Base-by-base conservation (phyloP, 2,797 vertebrate species). In the Triplophysa yarkandensis region DNA sequence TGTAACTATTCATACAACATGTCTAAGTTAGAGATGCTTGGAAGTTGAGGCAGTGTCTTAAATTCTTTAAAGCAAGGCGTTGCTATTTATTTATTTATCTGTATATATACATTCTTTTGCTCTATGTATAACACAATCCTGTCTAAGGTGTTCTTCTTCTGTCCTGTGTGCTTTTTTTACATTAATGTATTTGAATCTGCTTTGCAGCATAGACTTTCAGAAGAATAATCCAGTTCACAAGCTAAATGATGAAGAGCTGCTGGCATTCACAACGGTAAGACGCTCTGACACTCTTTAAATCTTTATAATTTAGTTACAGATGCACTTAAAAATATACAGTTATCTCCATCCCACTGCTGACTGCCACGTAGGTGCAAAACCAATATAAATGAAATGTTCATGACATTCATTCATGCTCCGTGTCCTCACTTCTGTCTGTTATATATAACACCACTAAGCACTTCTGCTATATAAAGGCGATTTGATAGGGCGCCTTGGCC, bases 151-250 rank as follows among this genome's bases (percentile, higher is more conserved):
- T n/a, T n/a, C 9, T 2, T 17, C 3, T 14, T 41, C 34, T 36
- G 30, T 30, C 3, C 30, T 36, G 34, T 36, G 34, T 10, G n/a
- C n/a, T n/a, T 44, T 23, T 52, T 11, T 27, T 25, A 27, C 23
- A 16, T 54, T 25, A 27, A 54, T 13, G n/a, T 10, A 34, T 58
- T 41, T 44, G 1, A 46, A n/a, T 57, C 2, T 39, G 19, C n/a
- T 69, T 91, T 86, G 69, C 91, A 99, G 97, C 88, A 92, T 88
- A 43, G 92, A 98, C 88, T 95, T 96, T 84, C 94, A 95, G 80
- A 98, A 94, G 91, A 98, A 95, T 82, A 99, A 95, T 77, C 96
- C 97, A 5, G 89, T 95, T 55, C 95, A 99, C 88, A 97, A 93
- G 60, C 89, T 99, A 80, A 98, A 97, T 8, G 93, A 94, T 65